A percentile compares a stretch with the other conserved stretches of the same genome.
phyloP scores from a whole-genome alignment of 2,888 invertebrate genomes.

The Eupithecia insigniata region DNA sequence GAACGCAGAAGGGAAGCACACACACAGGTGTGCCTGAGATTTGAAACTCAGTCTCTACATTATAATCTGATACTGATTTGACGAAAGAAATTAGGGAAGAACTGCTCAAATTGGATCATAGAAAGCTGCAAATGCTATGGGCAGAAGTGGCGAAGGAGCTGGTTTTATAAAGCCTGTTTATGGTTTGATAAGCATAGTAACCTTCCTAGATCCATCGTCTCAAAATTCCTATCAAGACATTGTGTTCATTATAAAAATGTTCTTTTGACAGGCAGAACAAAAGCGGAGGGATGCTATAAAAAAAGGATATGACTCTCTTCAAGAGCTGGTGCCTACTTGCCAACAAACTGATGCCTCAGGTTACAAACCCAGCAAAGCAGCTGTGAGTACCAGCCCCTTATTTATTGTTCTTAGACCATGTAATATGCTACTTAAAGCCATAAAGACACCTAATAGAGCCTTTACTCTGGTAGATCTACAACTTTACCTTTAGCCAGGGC shows the following conservation, averaged over 20 bases:
- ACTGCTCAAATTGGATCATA: neutral
- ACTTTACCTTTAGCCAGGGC: neutral
- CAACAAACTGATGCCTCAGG: constrained; percentile 96
- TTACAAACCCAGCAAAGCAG: constrained; percentile 98
- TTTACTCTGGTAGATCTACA: neutral
- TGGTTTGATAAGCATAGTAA: neutral
- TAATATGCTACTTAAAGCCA: neutral
- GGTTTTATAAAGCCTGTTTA: neutral
- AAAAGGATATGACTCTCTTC: constrained; percentile 97
- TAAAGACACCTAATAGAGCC: neutral
- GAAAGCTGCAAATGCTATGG: neutral
- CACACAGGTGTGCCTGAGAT: constrained; percentile 82
- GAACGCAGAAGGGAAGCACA: constrained; percentile 97
- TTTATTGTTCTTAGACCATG: neutral
- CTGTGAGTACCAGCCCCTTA: constrained; percentile 73
- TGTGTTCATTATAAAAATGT: constrained; percentile 7
- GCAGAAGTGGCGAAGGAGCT: neutral
- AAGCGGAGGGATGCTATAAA: constrained; percentile 98
- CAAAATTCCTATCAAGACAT: neutral
- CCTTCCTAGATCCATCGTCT: neutral
- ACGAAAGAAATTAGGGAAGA: neutral
- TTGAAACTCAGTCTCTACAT: neutral
- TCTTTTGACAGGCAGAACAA: constrained; percentile 91
- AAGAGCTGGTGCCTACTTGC: constrained; percentile 96
- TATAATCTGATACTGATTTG: neutral